Conservation (phyloP, 2,797 vertebrate species). For the Scolopax rusticola region DNA sequence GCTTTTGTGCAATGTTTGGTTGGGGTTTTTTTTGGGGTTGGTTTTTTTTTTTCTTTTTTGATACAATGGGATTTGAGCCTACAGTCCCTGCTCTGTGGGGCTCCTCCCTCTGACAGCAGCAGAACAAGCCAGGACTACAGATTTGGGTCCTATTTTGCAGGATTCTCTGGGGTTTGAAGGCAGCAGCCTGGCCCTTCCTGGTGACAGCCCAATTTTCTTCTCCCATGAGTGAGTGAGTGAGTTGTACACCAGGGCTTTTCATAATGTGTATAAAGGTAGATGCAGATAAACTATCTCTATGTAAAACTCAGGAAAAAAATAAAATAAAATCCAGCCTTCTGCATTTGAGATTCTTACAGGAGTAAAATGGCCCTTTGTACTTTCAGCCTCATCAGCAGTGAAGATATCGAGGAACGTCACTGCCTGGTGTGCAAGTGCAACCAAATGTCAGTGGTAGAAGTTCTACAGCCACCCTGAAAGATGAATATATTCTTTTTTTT, state of each 20-base stretch:
- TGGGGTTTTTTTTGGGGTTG: no score
- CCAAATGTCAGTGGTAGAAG: not conserved
- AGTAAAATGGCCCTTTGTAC: not conserved
- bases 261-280: not conserved
- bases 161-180: not conserved
- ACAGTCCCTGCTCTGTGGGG: not conserved
- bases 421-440: not conserved
- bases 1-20: not conserved
- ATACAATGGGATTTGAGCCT: not conserved
- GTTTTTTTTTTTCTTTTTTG: not conserved
- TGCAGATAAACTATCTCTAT: not conserved
- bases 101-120: not conserved
- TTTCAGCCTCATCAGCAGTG: not conserved
- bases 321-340: not conserved
- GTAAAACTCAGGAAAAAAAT: not conserved
- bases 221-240: not conserved
- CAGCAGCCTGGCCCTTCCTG: not conserved
- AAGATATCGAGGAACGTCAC: not conserved
- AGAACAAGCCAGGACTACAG: not conserved
- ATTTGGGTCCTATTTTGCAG: not conserved
- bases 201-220: not conserved
- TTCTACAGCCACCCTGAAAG: not conserved
- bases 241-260: not conserved
- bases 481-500: not conserved
- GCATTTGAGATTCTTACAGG: not conserved